phyloP scores from a whole-genome alignment of 2,797 vertebrate genomes.

The Spinibarbus caldwelli region DNA sequence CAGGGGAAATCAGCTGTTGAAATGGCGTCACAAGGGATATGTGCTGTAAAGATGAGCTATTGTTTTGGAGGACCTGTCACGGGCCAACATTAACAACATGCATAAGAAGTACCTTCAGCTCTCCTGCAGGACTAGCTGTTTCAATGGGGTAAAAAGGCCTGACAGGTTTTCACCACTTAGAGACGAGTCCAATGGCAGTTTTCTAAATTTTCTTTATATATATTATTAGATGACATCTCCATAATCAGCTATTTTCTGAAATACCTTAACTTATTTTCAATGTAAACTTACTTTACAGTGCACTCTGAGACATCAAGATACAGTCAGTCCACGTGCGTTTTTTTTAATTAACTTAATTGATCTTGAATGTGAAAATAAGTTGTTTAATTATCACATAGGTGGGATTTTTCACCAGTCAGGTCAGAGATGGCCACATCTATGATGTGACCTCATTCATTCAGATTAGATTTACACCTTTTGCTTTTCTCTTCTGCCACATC shows the following conservation, averaged over 20 bases:
- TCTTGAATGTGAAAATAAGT: conserved; percentile 71
- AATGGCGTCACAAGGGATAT: conserved; percentile 82
- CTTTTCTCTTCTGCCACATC: conserved; percentile 55
- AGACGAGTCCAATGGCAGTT: neutral
- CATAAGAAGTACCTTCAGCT: conserved; percentile 79
- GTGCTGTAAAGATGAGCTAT: conserved; percentile 77
- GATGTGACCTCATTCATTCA: conserved; percentile 77
- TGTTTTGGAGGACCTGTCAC: conserved; percentile 78
- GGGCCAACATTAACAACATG: conserved; percentile 81
- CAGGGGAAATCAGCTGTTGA: conserved; percentile 88
- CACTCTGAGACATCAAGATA: conserved; percentile 2
- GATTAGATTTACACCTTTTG: conserved; percentile 76
- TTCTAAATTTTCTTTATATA: neutral
- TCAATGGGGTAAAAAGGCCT: conserved; percentile 55
- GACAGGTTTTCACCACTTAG: conserved; percentile 18
- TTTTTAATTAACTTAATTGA: conserved; percentile 56
- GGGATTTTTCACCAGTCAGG: conserved; percentile 64
- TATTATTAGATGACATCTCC: neutral
- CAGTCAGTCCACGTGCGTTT: conserved; percentile 57
- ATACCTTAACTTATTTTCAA: neutral
- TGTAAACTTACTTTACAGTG: neutral
- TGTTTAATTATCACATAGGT: conserved; percentile 71
- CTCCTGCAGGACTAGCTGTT: conserved; percentile 62
- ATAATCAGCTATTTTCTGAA: neutral
- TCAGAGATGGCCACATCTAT: conserved; percentile 60